These are phyloP conservation scores for Drosophila ambigua DNA, from an alignment of 1,140 invertebrate species.

Conservation along the genomic window DNA sequence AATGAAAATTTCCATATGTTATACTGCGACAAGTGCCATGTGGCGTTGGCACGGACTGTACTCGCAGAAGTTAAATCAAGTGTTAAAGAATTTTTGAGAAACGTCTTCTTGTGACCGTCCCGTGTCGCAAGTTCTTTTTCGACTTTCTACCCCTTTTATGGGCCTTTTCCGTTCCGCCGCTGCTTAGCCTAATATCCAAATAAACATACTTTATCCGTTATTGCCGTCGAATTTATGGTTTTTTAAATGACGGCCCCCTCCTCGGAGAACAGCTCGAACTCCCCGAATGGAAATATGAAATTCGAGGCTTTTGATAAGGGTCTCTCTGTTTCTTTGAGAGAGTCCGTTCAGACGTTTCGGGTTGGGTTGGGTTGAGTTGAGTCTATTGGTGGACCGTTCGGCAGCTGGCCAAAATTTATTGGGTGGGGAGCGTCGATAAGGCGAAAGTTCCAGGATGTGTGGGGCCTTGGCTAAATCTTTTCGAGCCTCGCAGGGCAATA, in stretches of 20 bases:
- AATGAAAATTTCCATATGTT: not conserved
- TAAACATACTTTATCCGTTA: conserved; percentile 82
- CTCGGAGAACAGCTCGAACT: not conserved
- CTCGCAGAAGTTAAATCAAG: conserved; percentile 70
- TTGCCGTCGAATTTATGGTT: conserved; percentile 80
- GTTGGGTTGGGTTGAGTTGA: not conserved
- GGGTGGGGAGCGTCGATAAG: conserved; percentile 1
- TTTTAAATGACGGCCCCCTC: conserved; percentile 60
- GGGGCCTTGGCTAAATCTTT: not conserved
- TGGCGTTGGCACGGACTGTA: conserved; percentile 8
- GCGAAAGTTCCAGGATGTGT: not conserved
- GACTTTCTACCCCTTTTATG: conserved; percentile 64
- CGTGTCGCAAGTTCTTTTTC: conserved; percentile 43
- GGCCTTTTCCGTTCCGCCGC: conserved; percentile 14
- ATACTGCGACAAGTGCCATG: not conserved
- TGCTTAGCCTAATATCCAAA: conserved; percentile 80
- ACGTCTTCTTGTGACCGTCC: conserved; percentile 14
- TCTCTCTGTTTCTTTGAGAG: conserved; percentile 16
- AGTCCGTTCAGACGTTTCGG: not conserved
- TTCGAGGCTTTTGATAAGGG: conserved; percentile 69
- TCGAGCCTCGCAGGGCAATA: not conserved
- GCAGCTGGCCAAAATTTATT: conserved; percentile 33
- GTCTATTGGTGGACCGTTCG: conserved; percentile 35
- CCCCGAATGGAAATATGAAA: conserved; percentile 56
- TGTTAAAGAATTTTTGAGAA: conserved; percentile 74